A percentile compares a stretch with the other conserved stretches of the same genome.
These are phyloP conservation scores for Tinamus guttatus DNA, from an alignment of 2,113 vertebrate species.

Conservation along the genomic window DNA sequence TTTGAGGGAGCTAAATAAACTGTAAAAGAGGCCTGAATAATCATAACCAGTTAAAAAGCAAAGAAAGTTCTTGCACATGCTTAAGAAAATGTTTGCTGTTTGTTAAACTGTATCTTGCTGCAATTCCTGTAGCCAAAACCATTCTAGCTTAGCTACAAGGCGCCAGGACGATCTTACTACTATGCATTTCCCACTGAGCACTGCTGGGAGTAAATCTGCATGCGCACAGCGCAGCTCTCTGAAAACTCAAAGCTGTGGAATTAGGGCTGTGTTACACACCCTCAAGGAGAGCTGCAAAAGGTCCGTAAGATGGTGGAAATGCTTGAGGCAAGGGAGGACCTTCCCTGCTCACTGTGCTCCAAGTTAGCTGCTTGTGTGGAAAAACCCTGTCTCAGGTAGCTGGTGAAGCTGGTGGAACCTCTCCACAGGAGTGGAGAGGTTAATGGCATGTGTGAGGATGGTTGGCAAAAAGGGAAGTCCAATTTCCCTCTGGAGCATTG, in stretches of 20 bases:
- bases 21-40: background rate
- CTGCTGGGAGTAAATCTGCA: background rate
- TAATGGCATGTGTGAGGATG: background rate
- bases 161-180: background rate
- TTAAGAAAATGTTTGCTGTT: background rate
- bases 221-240: background rate
- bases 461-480: background rate
- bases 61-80: background rate
- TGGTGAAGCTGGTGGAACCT: no score
- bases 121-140: background rate
- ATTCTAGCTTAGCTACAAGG: background rate
- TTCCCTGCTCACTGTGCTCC: background rate
- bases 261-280: background rate
- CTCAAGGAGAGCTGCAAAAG: background rate
- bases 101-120: background rate
- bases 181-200: background rate
- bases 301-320: background rate
- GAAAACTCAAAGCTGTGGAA: background rate
- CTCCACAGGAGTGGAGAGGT: accelerated
- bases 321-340: background rate
- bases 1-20: background rate
- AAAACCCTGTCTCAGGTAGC: background rate
- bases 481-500: background rate
- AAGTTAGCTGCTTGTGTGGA: background rate
- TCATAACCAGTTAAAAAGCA: background rate